Conservation (phyloP, 2,113 vertebrate genomes). For the Aleadryas rufinucha region DNA sequence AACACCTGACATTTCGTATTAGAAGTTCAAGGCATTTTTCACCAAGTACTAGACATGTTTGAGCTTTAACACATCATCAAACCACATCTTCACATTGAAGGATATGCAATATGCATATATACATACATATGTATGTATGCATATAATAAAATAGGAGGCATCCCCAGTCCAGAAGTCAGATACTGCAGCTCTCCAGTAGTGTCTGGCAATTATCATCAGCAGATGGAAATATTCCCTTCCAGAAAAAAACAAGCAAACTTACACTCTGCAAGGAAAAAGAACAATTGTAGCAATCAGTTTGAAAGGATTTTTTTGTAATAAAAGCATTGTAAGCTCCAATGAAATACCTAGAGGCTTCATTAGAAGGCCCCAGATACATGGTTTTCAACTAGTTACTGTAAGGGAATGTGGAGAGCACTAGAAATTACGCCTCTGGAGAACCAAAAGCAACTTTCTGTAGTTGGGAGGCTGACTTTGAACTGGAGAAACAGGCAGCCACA, state of each 20-base stretch:
- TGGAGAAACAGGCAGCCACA: background rate
- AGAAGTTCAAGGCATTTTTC: background rate
- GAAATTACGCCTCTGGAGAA: background rate
- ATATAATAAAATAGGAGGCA: background rate
- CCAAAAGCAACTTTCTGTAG: background rate
- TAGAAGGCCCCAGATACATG: background rate
- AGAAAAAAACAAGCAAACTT: background rate
- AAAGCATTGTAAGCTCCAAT: background rate
- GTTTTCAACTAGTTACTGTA: background rate
- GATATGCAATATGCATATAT: background rate
- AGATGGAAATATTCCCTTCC: background rate
- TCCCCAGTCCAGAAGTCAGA: background rate
- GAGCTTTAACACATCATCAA: background rate
- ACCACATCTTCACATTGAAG: background rate
- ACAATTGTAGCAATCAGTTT: background rate
- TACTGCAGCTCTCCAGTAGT: background rate
- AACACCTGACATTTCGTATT: background rate
- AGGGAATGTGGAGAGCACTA: background rate
- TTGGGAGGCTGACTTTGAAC: background rate
- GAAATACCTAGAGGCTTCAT: background rate
- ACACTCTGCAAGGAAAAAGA: background rate
- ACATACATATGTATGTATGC: background rate
- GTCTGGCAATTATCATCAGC: background rate
- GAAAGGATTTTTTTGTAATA: background rate
- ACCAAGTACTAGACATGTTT: rapidly evolving